phyloP scores from a whole-genome alignment of 2,797 vertebrate genomes.

The Odontamblyopus lacepedii region DNA sequence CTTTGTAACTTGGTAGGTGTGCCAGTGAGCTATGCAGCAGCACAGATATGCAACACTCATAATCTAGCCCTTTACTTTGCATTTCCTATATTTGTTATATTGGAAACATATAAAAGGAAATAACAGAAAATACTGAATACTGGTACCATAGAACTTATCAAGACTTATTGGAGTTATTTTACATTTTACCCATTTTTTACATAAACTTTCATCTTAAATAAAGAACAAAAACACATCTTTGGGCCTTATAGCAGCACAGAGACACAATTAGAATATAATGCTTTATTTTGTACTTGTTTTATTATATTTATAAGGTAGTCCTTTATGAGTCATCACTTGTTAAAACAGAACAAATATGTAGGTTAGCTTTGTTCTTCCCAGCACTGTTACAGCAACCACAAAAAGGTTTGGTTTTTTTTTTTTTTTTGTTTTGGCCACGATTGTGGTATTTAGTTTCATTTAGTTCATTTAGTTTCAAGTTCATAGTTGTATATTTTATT shows the following conservation, averaged over 20 bases:
- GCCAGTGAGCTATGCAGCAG: no score
- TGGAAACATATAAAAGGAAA: no score
- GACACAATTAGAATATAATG: neutral
- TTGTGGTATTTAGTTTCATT: neutral
- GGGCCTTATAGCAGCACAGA: neutral
- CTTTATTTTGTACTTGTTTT: neutral
- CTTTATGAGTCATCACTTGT: neutral
- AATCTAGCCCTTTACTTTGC: no score
- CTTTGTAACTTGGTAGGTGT: no score
- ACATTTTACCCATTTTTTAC: no score
- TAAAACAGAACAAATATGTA: neutral
- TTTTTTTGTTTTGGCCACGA: neutral
- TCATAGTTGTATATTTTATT: neutral
- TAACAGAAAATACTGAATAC: no score
- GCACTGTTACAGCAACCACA: neutral
- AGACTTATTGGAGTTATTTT: no score
- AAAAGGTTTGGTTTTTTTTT: neutral
- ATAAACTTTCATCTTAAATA: no score
- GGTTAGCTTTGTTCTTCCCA: neutral
- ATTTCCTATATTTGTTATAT: no score
- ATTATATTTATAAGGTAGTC: neutral
- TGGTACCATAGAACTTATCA: no score
- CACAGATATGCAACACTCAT: no score
- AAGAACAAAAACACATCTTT: no score
- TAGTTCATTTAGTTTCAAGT: neutral